A percentile compares a stretch with the other conserved stretches of the same genome.
Evolutionary conservation across 1,140 invertebrate genomes (phyloP).

Genomic region (Saccostrea cuccullata): DNA sequence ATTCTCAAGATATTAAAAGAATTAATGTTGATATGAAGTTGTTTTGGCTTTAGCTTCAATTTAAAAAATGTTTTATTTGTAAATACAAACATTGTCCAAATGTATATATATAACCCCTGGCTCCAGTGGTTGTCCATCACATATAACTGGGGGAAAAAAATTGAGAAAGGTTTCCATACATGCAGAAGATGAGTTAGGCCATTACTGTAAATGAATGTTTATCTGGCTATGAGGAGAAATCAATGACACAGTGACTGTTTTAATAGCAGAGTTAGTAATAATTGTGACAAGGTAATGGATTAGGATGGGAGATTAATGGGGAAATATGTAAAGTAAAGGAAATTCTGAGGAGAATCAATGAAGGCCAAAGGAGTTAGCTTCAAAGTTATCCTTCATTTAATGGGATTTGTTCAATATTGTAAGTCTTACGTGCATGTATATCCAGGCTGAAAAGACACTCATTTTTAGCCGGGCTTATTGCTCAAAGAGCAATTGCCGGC

Average conservation of each 20-base stretch:
- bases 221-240: constrained; percentile 5
- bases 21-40: too few relatives aligned
- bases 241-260: not conserved
- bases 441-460: too few relatives aligned
- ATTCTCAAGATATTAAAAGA: too few relatives aligned
- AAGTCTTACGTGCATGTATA: too few relatives aligned
- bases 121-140: not conserved
- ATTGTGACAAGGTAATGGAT: not conserved
- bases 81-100: too few relatives aligned
- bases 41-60: too few relatives aligned
- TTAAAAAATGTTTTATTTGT: too few relatives aligned
- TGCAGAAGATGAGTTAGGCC: constrained; percentile 2
- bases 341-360: not conserved
- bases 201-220: not conserved
- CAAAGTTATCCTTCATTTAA: not conserved
- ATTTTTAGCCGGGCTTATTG: too few relatives aligned
- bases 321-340: not conserved
- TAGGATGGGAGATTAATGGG: not conserved
- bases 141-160: not conserved
- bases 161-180: not conserved
- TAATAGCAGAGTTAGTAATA: not conserved
- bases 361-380: not conserved
- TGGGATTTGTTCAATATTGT: not conserved
- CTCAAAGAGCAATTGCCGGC: too few relatives aligned
- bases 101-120: too few relatives aligned